Conservation (phyloP, 2,888 invertebrate genomes). For the Trichogramma evanescens region DNA sequence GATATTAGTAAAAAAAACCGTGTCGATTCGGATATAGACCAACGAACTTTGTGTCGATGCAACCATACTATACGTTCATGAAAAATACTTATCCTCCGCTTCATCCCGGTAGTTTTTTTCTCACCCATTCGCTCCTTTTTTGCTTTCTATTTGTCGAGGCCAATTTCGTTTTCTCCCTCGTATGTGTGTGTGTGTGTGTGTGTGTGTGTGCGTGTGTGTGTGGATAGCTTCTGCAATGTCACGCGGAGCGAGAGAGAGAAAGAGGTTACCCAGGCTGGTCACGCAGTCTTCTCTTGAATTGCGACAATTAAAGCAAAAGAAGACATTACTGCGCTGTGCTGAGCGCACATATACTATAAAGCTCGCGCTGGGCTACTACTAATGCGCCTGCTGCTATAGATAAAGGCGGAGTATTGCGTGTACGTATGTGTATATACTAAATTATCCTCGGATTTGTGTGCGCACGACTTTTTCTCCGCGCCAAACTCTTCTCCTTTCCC, state of each 20-base stretch:
- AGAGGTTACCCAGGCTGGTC: slow-evolving; percentile 29
- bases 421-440: slow-evolving; percentile 29
- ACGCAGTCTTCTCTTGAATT: slow-evolving; percentile 29
- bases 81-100: no score
- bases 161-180: background rate
- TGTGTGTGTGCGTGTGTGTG: background rate
- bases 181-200: background rate
- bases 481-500: background rate
- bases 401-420: slow-evolving; percentile 17
- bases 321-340: slow-evolving; percentile 3
- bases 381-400: no score
- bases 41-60: no score
- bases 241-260: background rate
- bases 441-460: slow-evolving; percentile 26
- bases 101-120: no score
- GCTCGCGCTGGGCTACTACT: background rate
- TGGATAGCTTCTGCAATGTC: background rate
- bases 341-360: background rate
- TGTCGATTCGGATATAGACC: no score
- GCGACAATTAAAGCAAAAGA: slow-evolving; percentile 33
- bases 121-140: no score
- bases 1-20: no score
- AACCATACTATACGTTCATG: no score
- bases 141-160: no score
- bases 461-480: slow-evolving; percentile 3